Evolutionary conservation across 2,797 vertebrate genomes (phyloP).

Genomic region (Aplochiton taeniatus): DNA sequence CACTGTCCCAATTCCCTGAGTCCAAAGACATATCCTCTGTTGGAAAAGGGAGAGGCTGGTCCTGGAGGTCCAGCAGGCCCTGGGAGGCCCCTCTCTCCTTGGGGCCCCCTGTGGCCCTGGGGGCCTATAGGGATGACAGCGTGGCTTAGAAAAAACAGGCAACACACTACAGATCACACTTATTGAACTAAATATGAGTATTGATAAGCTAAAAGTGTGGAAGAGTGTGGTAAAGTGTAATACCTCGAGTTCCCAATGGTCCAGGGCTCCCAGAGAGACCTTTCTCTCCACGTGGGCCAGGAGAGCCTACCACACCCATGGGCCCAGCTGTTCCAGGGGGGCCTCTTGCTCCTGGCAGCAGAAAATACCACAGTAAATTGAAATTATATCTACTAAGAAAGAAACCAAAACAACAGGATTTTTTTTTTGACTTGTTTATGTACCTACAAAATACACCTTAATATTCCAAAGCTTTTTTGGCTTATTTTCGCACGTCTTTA

Average conservation of each 20-base stretch:
- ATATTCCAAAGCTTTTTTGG: no score
- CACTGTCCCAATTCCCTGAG: slow-evolving; percentile 73
- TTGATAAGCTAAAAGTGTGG: background rate
- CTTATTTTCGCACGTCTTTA: no score
- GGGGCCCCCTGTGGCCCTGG: slow-evolving; percentile 76
- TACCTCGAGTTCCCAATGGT: slow-evolving; percentile 77
- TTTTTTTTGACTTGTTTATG: no score
- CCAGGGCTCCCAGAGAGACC: slow-evolving; percentile 76
- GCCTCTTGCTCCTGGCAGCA: slow-evolving; percentile 31
- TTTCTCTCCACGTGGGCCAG: slow-evolving; percentile 77
- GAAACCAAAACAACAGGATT: no score
- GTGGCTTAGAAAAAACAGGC: background rate
- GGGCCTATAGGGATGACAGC: slow-evolving; percentile 63
- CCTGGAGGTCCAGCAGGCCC: slow-evolving; percentile 81
- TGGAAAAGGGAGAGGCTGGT: slow-evolving; percentile 71
- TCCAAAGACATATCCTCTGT: slow-evolving; percentile 78
- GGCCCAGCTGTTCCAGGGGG: slow-evolving; percentile 59
- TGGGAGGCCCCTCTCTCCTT: slow-evolving; percentile 69
- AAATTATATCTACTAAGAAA: background rate
- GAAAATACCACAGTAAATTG: background rate
- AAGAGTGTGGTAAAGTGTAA: slow-evolving; percentile 16
- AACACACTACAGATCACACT: background rate
- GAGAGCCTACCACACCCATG: slow-evolving; percentile 74
- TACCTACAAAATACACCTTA: no score
- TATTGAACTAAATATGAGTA: background rate